Base-by-base conservation (phyloP, 2,888 invertebrate genomes). In the Pemphredon lugubris region DNA sequence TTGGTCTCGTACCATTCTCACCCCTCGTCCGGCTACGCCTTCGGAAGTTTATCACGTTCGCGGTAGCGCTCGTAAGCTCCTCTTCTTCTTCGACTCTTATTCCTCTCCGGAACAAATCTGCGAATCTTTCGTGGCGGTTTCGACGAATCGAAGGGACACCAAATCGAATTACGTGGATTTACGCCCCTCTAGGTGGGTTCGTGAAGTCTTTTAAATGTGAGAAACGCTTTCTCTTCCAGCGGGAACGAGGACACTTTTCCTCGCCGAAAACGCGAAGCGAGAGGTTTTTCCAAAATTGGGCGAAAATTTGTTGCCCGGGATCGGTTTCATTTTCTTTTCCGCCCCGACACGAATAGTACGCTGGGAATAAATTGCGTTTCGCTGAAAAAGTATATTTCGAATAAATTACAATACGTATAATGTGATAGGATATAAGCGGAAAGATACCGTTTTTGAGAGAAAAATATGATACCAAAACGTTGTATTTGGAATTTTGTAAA, bases 91-190 rank as follows among this genome's bases (percentile, higher is more conserved):
- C 50, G 14, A 4, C 53, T 54, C 30, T 48, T 44, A 68, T 59
- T 60, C 68, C 50, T 55, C n/a, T 37, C 39, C 64, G 32, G 54
- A 50, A 53, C 42, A 48, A 64, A 75, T 59, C 61, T 65, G 45
- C 64, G 61, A 57, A 39, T 58, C 58, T 23, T 84, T 75, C 83
- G 80, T 83, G n/a, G 81, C 82, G 82, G 84, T 86, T 84, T 77
- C 75, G 77, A 58, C 66, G 82, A 83, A 86, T 86, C 84, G 83
- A 81, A 81, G 77, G 79, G 77, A 79, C 79, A 81, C 77, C 85
- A 87, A 86, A 88, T 87, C 85, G 84, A 86, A 86, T 87, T 87
- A 86, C 84, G 70, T 74, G 70, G 79, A 74, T 77, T 73, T 79
- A 75, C 70, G 30, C 54, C 39, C 16, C n/a, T 34, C 45, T 18